Percentiles rank a stretch among this genome's conserved stretches.
Evolutionary conservation across 2,797 vertebrate species (phyloP).

Genomic region (Poecilia picta): DNA sequence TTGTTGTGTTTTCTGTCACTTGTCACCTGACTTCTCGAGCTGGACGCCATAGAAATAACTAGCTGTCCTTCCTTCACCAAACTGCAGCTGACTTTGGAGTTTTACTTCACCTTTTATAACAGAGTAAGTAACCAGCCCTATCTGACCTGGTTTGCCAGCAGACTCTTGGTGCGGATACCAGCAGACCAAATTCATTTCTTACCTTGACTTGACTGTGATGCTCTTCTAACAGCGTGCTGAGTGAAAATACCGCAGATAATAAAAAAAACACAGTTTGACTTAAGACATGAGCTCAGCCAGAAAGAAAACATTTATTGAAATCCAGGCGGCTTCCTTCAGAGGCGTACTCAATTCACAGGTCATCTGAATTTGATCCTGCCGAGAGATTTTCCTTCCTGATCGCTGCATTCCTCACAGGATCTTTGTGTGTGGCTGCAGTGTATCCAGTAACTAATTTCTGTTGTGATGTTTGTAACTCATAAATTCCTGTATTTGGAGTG

Average conservation of each 20-base stretch:
- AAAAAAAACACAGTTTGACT: not conserved
- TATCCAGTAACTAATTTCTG: not conserved
- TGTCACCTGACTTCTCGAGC: not conserved
- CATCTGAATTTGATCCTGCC: not conserved
- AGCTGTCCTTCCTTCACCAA: not conserved
- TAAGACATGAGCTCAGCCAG: not conserved
- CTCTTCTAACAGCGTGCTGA: not conserved
- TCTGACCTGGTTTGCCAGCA: not conserved
- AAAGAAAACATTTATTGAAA: conserved; percentile 1
- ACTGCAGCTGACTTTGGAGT: not conserved
- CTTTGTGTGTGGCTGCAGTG: not conserved
- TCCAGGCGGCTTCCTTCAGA: not conserved
- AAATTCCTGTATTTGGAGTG: not conserved
- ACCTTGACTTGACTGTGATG: not conserved
- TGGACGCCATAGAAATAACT: not conserved
- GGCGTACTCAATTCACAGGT: not conserved
- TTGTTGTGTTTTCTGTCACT: not conserved
- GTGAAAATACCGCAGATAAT: not conserved
- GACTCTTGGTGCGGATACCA: not conserved
- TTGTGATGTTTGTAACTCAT: not conserved
- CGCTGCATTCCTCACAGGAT: not conserved
- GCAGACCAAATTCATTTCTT: not conserved
- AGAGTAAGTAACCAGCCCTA: not conserved
- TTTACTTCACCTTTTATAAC: not conserved
- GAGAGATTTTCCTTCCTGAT: not conserved